A percentile compares a stretch with the other conserved stretches of the same genome.
Evolutionary conservation across 2,888 invertebrate species (phyloP).

Genomic region (Microdon myrmicae): DNA sequence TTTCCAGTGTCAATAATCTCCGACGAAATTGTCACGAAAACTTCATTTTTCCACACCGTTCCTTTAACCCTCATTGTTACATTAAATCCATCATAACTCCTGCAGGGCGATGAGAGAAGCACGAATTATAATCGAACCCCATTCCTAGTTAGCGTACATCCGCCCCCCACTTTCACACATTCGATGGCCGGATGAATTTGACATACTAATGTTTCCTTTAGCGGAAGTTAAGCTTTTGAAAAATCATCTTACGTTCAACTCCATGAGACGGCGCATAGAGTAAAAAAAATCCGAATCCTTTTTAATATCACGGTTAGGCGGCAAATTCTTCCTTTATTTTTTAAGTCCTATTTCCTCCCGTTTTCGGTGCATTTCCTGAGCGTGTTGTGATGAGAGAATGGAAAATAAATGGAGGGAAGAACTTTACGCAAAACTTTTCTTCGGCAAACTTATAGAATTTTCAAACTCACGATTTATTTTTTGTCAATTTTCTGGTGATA

Average conservation of each 20-base stretch:
- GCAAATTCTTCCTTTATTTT: conserved; percentile 1
- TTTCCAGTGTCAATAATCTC: conserved; percentile 1
- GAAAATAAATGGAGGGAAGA: conserved; percentile 18
- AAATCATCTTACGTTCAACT: conserved; percentile 17
- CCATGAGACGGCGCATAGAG: no score
- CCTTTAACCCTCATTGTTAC: conserved; percentile 6
- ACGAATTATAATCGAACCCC: conserved; percentile 10
- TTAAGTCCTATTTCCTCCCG: conserved; percentile 4
- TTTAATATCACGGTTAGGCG: conserved; percentile 11
- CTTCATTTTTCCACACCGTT: conserved; percentile 13
- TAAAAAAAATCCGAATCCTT: conserved; percentile 4
- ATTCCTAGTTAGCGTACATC: no score
- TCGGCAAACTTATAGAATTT: conserved; percentile 9
- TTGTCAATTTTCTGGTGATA: not conserved
- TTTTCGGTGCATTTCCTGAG: conserved; percentile 18
- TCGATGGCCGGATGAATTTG: conserved; percentile 13
- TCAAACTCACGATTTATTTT: conserved; percentile 1
- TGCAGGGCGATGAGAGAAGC: no score
- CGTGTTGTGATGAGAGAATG: conserved; percentile 17
- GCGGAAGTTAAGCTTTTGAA: conserved; percentile 17
- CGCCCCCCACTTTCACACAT: no score
- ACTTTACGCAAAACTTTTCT: conserved; percentile 13
- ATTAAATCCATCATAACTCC: conserved; percentile 17
- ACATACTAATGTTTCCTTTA: conserved; percentile 8
- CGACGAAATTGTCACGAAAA: conserved; percentile 17